Percentiles rank a stretch among this genome's conserved stretches.
Evolutionary conservation across 2,113 vertebrate species (phyloP).

Genomic region (Zapus hudsonius): DNA sequence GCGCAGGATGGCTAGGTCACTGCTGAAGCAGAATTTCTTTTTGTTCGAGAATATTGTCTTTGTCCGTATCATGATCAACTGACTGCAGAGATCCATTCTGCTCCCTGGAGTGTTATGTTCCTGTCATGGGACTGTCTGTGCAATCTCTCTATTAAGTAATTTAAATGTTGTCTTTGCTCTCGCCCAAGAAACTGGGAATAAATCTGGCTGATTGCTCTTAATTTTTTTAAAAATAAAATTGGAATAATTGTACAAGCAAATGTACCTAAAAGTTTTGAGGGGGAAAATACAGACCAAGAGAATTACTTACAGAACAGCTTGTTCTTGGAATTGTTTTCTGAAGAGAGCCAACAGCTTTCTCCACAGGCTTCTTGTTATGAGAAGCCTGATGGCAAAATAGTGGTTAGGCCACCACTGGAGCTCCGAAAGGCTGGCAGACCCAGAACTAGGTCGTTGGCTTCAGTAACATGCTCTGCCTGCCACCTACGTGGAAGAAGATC

Average conservation of each 20-base stretch:
- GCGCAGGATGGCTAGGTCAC: too few relatives aligned
- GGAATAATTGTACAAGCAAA: background rate
- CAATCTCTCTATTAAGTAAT: background rate
- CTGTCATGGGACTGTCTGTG: background rate
- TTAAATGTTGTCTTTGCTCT: background rate
- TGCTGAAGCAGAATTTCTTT: too few relatives aligned
- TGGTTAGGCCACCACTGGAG: too few relatives aligned
- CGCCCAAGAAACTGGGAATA: background rate
- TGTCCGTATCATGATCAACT: background rate
- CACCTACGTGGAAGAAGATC: background rate
- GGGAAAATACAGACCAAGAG: background rate
- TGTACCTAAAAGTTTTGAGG: background rate
- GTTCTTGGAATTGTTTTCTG: background rate
- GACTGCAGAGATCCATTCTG: background rate
- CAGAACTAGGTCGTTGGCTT: background rate
- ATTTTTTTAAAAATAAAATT: background rate
- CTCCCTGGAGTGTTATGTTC: background rate
- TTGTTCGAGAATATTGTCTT: background rate
- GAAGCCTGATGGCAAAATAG: background rate
- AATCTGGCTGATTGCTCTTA: background rate
- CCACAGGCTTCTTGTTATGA: background rate
- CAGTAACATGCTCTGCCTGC: background rate
- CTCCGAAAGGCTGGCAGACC: background rate
- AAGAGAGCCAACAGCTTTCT: background rate
- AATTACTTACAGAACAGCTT: background rate